Percentiles rank a stretch among this genome's conserved stretches.
Conservation (phyloP, 2,888 invertebrate genomes). For the Drosophila robusta region DNA sequence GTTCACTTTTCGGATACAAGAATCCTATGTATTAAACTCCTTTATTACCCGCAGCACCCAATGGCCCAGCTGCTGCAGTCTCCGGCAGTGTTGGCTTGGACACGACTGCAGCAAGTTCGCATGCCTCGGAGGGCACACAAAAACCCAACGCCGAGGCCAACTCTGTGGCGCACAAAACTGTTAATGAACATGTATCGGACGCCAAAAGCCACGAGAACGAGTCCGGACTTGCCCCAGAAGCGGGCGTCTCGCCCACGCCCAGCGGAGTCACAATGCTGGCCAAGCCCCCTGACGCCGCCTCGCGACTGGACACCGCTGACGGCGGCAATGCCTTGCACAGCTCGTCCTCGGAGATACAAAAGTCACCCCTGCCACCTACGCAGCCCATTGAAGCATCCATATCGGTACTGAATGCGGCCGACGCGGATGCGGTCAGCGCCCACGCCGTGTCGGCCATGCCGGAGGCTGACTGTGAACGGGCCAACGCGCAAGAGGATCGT, state of each 20-base stretch:
- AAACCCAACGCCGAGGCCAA: conserved; percentile 83
- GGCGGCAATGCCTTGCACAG: conserved; percentile 55
- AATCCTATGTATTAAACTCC: not conserved
- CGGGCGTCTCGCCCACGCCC: conserved; percentile 71
- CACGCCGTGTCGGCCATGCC: conserved; percentile 86
- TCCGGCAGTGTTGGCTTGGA: conserved; percentile 54
- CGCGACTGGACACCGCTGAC: conserved; percentile 74
- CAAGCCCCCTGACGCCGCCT: conserved; percentile 64
- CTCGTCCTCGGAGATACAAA: conserved; percentile 60
- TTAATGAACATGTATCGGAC: conserved; percentile 83
- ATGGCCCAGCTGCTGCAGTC: conserved; percentile 77
- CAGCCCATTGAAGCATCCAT: conserved; percentile 85
- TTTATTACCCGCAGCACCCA: conserved; percentile 11
- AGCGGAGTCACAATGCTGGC: conserved; percentile 75
- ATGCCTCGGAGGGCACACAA: conserved; percentile 81
- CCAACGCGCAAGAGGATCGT: conserved; percentile 84
- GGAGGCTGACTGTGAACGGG: conserved; percentile 88
- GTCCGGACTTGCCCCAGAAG: conserved; percentile 69
- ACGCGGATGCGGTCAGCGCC: conserved; percentile 79
- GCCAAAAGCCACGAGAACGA: conserved; percentile 82
- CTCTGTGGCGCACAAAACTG: conserved; percentile 84
- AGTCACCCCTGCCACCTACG: conserved; percentile 79
- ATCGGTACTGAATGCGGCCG: conserved; percentile 78
- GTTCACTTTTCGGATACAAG: not conserved
- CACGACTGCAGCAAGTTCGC: conserved; percentile 74